phyloP scores from a whole-genome alignment of 2,888 invertebrate species.

The Camptogramma bilineatum region DNA sequence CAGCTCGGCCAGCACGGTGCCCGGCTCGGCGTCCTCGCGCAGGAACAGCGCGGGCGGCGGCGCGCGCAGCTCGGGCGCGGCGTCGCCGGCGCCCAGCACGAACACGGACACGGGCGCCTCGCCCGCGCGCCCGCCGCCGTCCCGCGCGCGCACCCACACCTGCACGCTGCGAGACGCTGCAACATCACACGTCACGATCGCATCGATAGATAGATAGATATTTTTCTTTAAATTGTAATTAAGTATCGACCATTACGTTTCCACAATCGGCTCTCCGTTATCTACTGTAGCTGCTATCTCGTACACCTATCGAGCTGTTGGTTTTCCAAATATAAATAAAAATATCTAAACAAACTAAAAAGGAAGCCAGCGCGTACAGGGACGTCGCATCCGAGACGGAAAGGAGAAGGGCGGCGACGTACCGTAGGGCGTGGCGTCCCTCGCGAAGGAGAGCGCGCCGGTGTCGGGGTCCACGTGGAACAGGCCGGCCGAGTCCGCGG shows the following conservation, averaged over 20 bases:
- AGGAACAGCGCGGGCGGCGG: conserved; percentile 92
- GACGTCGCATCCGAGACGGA: background rate
- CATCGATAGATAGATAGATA: too few species aligned
- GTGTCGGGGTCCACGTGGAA: conserved; percentile 91
- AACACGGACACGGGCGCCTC: conserved; percentile 93
- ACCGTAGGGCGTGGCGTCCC: conserved; percentile 85
- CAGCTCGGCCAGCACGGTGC: conserved; percentile 67
- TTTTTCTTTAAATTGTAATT: too few species aligned
- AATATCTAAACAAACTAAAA: too few species aligned
- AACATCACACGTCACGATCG: conserved; percentile 9
- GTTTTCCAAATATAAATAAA: too few species aligned
- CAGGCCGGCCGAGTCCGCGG: conserved; percentile 86
- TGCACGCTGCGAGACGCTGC: conserved; percentile 92
- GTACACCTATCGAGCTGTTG: too few species aligned
- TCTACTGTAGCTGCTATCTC: too few species aligned
- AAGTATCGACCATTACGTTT: too few species aligned
- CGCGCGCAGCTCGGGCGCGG: conserved; percentile 90
- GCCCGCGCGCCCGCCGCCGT: conserved; percentile 92
- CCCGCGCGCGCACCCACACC: conserved; percentile 95
- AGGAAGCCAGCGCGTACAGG: background rate
- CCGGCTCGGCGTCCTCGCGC: conserved; percentile 88
- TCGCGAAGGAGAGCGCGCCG: conserved; percentile 89
- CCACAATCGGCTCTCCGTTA: too few species aligned
- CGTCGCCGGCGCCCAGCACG: conserved; percentile 89
- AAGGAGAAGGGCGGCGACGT: background rate